Conservation (phyloP, 1,140 invertebrate species). For the Thrips palmi region DNA sequence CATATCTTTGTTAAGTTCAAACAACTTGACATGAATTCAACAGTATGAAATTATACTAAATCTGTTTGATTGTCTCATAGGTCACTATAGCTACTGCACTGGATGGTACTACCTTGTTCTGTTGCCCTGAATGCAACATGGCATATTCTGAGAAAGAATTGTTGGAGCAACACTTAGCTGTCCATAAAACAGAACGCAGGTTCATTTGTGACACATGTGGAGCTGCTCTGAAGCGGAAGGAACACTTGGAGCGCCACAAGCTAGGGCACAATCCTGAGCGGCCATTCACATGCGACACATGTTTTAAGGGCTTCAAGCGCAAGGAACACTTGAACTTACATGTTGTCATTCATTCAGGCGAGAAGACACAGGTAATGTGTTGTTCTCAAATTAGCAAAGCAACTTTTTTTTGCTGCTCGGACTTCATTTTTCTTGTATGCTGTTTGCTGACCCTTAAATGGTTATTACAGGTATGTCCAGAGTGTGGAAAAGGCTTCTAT, state of each 20-base stretch:
- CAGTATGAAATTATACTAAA: too few species aligned
- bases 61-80: too few species aligned
- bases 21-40: too few species aligned
- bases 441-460: too few species aligned
- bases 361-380: constrained; percentile 66
- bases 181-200: constrained; percentile 52
- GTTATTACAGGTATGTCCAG: constrained; percentile 27
- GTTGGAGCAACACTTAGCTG: constrained; percentile 51
- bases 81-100: constrained; percentile 47
- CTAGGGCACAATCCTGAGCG: constrained; percentile 58
- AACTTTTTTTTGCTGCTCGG: neutral
- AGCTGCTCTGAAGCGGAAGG: constrained; percentile 55
- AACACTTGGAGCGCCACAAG: constrained; percentile 60
- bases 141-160: constrained; percentile 57
- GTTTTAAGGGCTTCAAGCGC: constrained; percentile 56
- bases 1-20: too few species aligned
- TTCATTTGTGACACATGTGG: constrained; percentile 39
- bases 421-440: constrained; percentile 16
- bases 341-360: constrained; percentile 59
- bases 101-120: constrained; percentile 51
- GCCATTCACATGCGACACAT: constrained; percentile 55
- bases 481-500: constrained; percentile 61
- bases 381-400: constrained; percentile 25
- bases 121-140: constrained; percentile 63
- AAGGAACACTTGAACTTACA: constrained; percentile 64